Evolutionary conservation across 1,140 invertebrate genomes (phyloP).

Genomic region (Trinorchestia longiramus): DNA sequence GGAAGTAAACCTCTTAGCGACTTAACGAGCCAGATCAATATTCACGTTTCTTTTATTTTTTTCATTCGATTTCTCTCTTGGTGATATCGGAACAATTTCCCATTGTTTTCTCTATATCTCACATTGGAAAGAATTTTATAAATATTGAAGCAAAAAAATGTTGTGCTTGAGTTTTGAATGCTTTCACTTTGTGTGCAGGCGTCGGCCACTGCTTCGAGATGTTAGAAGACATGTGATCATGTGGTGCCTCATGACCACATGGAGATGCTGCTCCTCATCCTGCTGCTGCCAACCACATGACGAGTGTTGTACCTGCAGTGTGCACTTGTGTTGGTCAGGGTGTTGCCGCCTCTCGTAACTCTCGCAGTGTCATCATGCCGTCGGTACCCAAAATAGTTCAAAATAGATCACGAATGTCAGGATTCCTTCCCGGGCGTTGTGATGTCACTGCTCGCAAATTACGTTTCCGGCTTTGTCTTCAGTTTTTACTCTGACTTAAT

Average conservation of each 20-base stretch:
- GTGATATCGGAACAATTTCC: too few species aligned
- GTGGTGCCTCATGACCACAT: not conserved
- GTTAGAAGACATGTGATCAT: not conserved
- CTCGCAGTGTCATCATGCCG: not conserved
- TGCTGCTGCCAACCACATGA: not conserved
- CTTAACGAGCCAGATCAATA: too few species aligned
- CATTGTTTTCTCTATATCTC: too few species aligned
- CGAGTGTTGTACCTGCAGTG: not conserved
- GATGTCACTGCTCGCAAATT: not conserved
- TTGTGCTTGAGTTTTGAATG: not conserved
- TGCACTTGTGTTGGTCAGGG: not conserved
- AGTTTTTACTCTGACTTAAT: too few species aligned
- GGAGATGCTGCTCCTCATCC: not conserved
- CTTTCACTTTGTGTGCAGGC: not conserved
- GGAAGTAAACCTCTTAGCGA: too few species aligned
- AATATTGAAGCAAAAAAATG: too few species aligned
- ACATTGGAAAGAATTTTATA: too few species aligned
- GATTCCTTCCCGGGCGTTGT: not conserved
- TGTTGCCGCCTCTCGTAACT: not conserved
- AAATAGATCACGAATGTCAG: not conserved
- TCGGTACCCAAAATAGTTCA: not conserved
- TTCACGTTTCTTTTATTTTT: too few species aligned
- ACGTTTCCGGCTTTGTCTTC: not conserved
- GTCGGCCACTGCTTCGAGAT: slow-evolving; percentile 31
- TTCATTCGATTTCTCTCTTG: too few species aligned